These are phyloP conservation scores for Oceanites oceanicus DNA, from an alignment of 2,113 vertebrate species.

Conservation along the genomic window DNA sequence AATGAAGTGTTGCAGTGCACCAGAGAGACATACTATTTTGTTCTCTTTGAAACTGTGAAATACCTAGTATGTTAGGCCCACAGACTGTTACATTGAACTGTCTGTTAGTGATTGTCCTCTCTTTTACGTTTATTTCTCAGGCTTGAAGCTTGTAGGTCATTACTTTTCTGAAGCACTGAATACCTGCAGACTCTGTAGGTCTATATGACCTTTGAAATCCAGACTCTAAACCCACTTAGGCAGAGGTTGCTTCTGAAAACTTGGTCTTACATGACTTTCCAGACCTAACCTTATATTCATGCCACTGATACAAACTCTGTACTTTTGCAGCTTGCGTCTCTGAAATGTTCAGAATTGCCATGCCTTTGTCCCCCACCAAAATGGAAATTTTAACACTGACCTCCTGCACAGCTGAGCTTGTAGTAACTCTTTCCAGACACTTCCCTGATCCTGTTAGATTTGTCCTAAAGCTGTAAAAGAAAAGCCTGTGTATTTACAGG, in stretches of 20 bases:
- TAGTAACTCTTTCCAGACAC: background rate
- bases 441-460: background rate
- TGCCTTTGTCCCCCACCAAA: background rate
- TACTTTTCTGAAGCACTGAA: background rate
- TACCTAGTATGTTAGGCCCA: background rate
- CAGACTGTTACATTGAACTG: background rate
- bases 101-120: background rate
- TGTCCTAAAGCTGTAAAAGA: background rate
- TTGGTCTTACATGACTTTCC: background rate
- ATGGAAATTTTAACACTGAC: background rate
- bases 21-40: background rate
- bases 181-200: background rate
- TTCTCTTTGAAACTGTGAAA: background rate
- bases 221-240: background rate
- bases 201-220: background rate
- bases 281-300: background rate
- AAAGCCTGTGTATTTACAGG: background rate
- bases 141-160: background rate
- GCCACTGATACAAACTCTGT: background rate
- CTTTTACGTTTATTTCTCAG: background rate
- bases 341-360: background rate
- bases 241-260: background rate
- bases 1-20: background rate
- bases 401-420: background rate
- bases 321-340: background rate